phyloP scores from a whole-genome alignment of 2,888 invertebrate genomes.

The Pegoplata infirma region DNA sequence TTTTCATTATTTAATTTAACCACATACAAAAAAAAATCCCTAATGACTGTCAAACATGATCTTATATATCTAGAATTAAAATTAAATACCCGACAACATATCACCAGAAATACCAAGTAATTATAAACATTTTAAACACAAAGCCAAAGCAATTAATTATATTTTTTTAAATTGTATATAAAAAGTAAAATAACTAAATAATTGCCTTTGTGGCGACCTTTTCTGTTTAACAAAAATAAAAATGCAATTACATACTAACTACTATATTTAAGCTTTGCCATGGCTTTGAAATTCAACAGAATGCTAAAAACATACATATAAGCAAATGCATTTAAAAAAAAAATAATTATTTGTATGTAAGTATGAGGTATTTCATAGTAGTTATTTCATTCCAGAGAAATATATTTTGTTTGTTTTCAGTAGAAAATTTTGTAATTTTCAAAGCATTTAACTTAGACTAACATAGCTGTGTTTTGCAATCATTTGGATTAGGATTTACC shows the following conservation, averaged over 20 bases:
- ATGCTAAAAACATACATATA: background rate
- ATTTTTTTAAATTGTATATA: background rate
- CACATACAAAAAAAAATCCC: background rate
- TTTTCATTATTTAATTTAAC: background rate
- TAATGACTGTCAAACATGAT: background rate
- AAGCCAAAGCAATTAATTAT: conserved; percentile 32
- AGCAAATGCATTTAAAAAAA: background rate
- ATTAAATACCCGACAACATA: background rate
- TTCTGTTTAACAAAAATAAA: too few species aligned
- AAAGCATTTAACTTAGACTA: too few species aligned
- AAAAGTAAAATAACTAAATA: conserved; percentile 18
- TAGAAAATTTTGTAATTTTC: too few species aligned
- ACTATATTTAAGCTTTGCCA: conserved; percentile 16
- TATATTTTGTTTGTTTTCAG: too few species aligned
- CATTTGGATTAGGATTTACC: too few species aligned
- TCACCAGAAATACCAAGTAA: conserved; percentile 22
- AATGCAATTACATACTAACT: background rate
- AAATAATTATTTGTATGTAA: too few species aligned
- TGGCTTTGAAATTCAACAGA: conserved; percentile 43
- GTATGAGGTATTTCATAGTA: too few species aligned
- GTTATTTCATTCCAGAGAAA: too few species aligned
- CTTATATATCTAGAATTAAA: background rate
- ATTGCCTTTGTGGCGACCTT: conserved; percentile 46
- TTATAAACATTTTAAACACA: conserved; percentile 34
- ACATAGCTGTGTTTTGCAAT: too few species aligned